Base-by-base conservation (phyloP, 1,140 invertebrate species). In the Panulirus ornatus region DNA sequence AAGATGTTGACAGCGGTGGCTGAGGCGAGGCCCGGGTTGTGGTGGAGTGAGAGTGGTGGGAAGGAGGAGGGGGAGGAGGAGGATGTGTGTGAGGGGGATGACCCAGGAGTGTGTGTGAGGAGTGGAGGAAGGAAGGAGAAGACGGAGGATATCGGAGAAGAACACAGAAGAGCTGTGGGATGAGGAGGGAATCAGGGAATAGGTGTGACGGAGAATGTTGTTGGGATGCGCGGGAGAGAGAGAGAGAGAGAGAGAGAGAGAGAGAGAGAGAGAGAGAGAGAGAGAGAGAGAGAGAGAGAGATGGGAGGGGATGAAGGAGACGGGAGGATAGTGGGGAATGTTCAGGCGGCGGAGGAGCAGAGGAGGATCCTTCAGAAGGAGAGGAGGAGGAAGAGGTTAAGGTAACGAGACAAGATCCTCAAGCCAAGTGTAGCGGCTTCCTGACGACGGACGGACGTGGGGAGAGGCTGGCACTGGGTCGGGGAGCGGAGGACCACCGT, bases 381-480 rank as follows among this genome's bases (percentile, higher is more conserved):
- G 79, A 82, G 47, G 54, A 47, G 54, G 79, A 82, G 79, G 27
- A 30, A 82, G 79, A 79, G 76, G 42, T 27, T 38, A 38, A 79
- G 76, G 27, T 40, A 82, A 30, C 47, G 79, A 82, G 79, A 82
- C 42, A 54, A 30, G 54, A 47, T 38, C 30, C 34, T 27, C 34
- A 38, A 79, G 76, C 8, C n/a, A n/a, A n/a, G n/a, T n/a, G n/a
- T n/a, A n/a, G n/a, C n/a, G n/a, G n/a, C n/a, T n/a, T n/a, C n/a
- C n/a, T n/a, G n/a, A n/a, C n/a, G n/a, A n/a, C n/a, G 73, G 73
- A 6, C 2, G 34, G 73, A 9, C n/a, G 34, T 5, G 34, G 30
- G 34, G 22, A 70, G 5, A 27, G 63, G 22, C 6, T 22, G 2
- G 22, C 6, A 5, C 63, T n/a, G 3, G 19, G 70, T 19, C 14